Base-by-base conservation (phyloP, 2,888 invertebrate genomes). In the Slavum lentiscoides region DNA sequence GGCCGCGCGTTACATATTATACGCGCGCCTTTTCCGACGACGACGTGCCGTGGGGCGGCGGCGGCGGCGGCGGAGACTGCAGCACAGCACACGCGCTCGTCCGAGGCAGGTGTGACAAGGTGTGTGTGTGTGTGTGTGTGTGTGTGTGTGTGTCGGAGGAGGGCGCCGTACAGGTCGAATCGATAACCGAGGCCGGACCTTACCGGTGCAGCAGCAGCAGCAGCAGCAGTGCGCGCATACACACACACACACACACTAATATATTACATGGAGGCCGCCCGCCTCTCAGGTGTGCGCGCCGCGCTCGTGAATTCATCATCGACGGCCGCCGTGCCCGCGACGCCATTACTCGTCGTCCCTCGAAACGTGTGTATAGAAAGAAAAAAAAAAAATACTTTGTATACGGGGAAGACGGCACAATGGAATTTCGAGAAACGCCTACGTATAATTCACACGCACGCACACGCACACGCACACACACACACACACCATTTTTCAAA, bases 121-220 rank as follows among this genome's bases (percentile, higher is more conserved):
- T 1, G 30, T 2, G 30, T 30, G 30, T 30, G 30, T 30, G 30
- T 4, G 30, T 2, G 30, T 30, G 30, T 30, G 30, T 30, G 30
- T 4, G 43, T 1, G 11, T 9, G 43, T 7, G 49, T 11, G 15
- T 11, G 49, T 1, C 1, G 49, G 49, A 3, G 61, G 77, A 66
- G 68, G 69, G 53, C 77, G 77, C 62, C 62, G 77, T 77, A 77
- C 77, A 77, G 77, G 77, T 77, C 77, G 77, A 77, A 77, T 77
- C 77, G 77, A 77, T 77, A 49, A 77, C 77, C 67, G 75, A 68
- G 67, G 75, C 75, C 77, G 77, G 77, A 77, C 77, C 77, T 77
- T 77, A 77, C 77, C 77, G 70, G 77, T 70, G 30, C 30, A 30
- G 30, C 30, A 30, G 30, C 30, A 30, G 30, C 30, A 30, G 30